Evolutionary conservation across 2,797 vertebrate species (phyloP), one percentile per base, ranked within the genome.

Genomic region (Trachurus trachurus): DNA sequence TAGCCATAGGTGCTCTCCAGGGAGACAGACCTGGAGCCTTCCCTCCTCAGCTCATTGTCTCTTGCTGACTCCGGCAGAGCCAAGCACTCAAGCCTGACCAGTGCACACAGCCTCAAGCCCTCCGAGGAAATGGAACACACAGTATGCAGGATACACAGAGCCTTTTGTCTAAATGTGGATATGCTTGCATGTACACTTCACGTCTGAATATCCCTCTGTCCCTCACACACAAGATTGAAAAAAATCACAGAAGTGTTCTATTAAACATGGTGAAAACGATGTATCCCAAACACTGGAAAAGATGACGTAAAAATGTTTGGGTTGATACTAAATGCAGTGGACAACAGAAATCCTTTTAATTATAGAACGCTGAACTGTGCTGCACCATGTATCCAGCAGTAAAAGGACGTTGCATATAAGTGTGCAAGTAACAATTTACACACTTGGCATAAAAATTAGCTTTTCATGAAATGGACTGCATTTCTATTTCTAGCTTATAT

Each of bases 1-100:
- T 82, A 87, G 79, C 87, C 74, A 86, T 74, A 83, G 88, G 80
- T 88, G 77, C 66, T 88, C 85, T 88, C 89, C 49, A 15, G 85
- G 83, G 87, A 87, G 71, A 80, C 78, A 73, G 65, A 74, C 72
- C 66, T 56, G 59, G 65, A 82, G 81, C 68, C 67, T 76, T 71
- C 71, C 39, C 42, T 65, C 47, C 74, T 78, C 78, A 74, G 81
- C 71, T 82, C 76, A 66, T 76, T 85, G 82, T 80, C 80, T 77
- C 71, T 52, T 80, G 82, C 83, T 68, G 69, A 81, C 64, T 75
- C 76, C 71, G 75, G 69, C 69, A 70, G 66, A 81, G 66, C 64
- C 45, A 47, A 49, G 71, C 86, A 70, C 45, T 83, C 73, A 42
- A 78, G 82, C 66, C 56, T 87, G 79, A 83, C 83, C 54, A 22